These are phyloP conservation scores for Phenganax marumi DNA, from an alignment of 92 coral and sea anemone genomes.

Conservation along the genomic window DNA sequence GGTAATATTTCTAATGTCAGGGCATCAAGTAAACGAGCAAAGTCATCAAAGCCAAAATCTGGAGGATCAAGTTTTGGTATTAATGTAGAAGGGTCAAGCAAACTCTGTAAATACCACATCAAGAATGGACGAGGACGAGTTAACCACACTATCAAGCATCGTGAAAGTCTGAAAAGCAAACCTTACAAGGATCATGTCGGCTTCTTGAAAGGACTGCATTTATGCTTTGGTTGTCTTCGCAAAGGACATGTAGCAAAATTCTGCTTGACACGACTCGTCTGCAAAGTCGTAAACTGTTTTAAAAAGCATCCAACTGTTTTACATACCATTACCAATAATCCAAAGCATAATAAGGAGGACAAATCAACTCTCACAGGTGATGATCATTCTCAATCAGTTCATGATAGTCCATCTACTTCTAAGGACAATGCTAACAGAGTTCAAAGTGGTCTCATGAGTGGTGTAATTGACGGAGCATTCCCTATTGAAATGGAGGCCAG, in stretches of 20 bases:
- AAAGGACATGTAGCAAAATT: slow-evolving; percentile 36
- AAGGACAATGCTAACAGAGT: neutral
- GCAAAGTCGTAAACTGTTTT: slow-evolving; percentile 35
- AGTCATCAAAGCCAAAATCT: neutral
- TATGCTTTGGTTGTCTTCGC: slow-evolving; percentile 57
- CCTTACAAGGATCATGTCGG: slow-evolving; percentile 50
- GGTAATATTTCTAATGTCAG: slow-evolving; percentile 14
- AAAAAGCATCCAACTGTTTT: slow-evolving; percentile 51
- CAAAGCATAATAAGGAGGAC: neutral
- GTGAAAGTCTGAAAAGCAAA: slow-evolving; percentile 35
- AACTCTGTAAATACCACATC: slow-evolving; percentile 32
- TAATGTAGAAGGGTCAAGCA: neutral
- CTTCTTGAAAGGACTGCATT: slow-evolving; percentile 24
- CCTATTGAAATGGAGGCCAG: slow-evolving; percentile 22
- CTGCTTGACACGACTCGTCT: slow-evolving; percentile 32
- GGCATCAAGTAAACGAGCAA: neutral
- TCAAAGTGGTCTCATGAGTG: neutral
- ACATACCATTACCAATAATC: slow-evolving; percentile 30
- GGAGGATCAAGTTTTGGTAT: slow-evolving; percentile 31
- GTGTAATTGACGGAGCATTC: neutral
- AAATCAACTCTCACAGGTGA: neutral
- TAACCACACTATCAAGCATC: slow-evolving; percentile 41
- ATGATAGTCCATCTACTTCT: neutral
- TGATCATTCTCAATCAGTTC: neutral
- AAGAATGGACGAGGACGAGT: slow-evolving; percentile 3